phyloP scores from a whole-genome alignment of 2,888 invertebrate species.

The Hirudinaria manillensis region DNA sequence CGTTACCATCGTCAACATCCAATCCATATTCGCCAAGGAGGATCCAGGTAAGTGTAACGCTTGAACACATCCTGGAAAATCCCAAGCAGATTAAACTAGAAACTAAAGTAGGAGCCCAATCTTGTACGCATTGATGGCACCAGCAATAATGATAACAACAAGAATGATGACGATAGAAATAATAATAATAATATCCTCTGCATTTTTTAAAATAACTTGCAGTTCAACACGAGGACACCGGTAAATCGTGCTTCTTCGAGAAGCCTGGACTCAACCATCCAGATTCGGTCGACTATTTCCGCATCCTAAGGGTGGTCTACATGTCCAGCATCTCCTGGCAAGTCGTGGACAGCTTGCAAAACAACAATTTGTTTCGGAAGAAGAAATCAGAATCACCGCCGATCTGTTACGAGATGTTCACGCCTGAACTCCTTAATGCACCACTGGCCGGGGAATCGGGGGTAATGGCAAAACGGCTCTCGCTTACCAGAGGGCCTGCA shows the following conservation, averaged over 20 bases:
- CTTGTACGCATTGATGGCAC: too few relatives aligned
- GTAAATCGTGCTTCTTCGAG: conserved; percentile 36
- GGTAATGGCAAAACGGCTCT: too few relatives aligned
- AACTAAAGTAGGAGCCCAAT: too few relatives aligned
- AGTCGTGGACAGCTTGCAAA: conserved; percentile 1
- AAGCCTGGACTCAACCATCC: conserved; percentile 33
- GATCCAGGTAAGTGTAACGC: conserved; percentile 34
- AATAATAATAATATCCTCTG: too few relatives aligned
- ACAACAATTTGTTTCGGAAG: too few relatives aligned
- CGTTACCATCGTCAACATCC: conserved; percentile 38
- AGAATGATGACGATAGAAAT: too few relatives aligned
- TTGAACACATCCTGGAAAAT: too few relatives aligned
- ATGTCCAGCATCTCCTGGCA: not conserved
- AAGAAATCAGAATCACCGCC: not conserved
- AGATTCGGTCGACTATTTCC: conserved; percentile 33
- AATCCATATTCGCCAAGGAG: conserved; percentile 38
- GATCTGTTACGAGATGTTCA: not conserved
- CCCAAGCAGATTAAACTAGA: too few relatives aligned
- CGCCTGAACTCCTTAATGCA: not conserved
- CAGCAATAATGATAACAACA: too few relatives aligned
- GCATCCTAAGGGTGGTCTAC: conserved; percentile 35
- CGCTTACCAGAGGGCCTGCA: not conserved
- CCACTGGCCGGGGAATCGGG: not conserved
- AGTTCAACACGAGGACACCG: conserved; percentile 32
- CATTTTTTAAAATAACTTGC: not conserved